A percentile compares a stretch with the other conserved stretches of the same genome.
These are phyloP conservation scores for Galaxias olidus DNA, from an alignment of 2,797 vertebrate species.

Conservation along the genomic window DNA sequence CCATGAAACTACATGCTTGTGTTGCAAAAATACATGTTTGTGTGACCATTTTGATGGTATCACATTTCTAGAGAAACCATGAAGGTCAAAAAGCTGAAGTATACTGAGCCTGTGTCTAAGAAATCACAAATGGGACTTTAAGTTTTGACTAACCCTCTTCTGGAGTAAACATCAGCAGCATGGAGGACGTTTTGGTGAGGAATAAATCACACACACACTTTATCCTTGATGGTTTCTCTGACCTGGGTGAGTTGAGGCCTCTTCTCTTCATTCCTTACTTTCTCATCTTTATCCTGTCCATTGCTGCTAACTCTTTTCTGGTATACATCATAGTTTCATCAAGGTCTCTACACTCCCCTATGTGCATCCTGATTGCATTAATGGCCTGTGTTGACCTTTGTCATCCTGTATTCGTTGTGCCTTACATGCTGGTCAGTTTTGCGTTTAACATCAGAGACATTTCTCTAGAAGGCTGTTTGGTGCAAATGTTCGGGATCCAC, in stretches of 20 bases:
- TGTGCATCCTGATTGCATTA: slow-evolving; percentile 63
- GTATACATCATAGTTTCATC: slow-evolving; percentile 44
- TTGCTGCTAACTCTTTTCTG: slow-evolving; percentile 43
- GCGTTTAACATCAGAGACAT: slow-evolving; percentile 47
- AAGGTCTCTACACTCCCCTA: slow-evolving; percentile 54
- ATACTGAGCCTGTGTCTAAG: too few species aligned
- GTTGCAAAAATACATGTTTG: too few species aligned
- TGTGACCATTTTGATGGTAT: too few species aligned
- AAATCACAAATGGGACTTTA: too few species aligned
- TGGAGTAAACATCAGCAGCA: too few species aligned
- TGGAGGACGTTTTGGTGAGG: too few species aligned
- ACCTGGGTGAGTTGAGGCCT: slow-evolving; percentile 16
- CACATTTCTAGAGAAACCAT: too few species aligned
- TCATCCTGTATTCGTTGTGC: slow-evolving; percentile 45
- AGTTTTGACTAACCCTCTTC: too few species aligned
- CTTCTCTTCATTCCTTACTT: slow-evolving; percentile 37
- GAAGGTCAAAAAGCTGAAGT: too few species aligned
- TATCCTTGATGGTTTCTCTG: slow-evolving; percentile 19
- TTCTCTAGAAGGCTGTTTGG: slow-evolving; percentile 45
- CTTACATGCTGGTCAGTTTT: slow-evolving; percentile 54
- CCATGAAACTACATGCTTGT: too few species aligned
- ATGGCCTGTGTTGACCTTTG: slow-evolving; percentile 40
- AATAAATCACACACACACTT: too few species aligned
- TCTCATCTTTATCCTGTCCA: slow-evolving; percentile 28
- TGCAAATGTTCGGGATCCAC: slow-evolving; percentile 63